phyloP scores from a whole-genome alignment of 2,113 vertebrate species.

The Elachura formosa region DNA sequence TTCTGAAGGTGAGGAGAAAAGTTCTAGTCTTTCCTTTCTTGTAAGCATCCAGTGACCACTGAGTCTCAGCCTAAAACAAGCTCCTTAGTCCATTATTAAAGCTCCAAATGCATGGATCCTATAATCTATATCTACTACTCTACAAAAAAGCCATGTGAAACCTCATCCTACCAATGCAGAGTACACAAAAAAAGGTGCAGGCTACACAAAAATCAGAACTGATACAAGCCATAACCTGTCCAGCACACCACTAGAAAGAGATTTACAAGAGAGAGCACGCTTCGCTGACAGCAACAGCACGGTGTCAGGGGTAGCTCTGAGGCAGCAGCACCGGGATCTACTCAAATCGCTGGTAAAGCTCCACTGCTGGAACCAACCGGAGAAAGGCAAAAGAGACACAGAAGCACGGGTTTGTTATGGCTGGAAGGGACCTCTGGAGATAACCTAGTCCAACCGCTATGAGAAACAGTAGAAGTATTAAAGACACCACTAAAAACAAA shows the following conservation, averaged over 20 bases:
- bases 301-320: background rate
- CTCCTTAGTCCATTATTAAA: background rate
- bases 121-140: background rate
- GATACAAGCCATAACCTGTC: background rate
- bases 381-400: background rate
- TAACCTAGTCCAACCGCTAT: background rate
- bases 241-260: background rate
- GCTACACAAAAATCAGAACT: background rate
- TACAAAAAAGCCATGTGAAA: background rate
- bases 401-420: background rate
- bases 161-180: background rate
- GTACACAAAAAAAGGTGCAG: no score
- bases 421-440: background rate
- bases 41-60: background rate
- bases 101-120: background rate
- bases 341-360: background rate
- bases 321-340: background rate
- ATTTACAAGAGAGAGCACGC: background rate
- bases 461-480: background rate
- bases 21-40: background rate
- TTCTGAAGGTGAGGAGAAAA: background rate
- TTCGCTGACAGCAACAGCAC: background rate
- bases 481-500: background rate
- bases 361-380: fast-evolving
- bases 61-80: background rate